phyloP scores from a whole-genome alignment of 2,113 vertebrate species.

The Engystomops pustulosus region DNA sequence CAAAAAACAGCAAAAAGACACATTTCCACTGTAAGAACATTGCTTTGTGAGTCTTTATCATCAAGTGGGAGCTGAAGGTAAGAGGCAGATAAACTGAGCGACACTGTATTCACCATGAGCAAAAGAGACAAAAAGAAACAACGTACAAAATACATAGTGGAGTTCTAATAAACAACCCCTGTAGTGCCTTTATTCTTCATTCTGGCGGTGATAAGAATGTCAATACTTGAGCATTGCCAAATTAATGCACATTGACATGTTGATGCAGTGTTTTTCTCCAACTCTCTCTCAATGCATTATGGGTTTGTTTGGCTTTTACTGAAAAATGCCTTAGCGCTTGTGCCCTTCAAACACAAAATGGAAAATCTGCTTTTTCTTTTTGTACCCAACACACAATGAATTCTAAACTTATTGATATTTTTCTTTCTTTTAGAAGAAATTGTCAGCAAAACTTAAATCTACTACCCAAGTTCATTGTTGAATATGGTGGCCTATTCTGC shows the following conservation, averaged over 20 bases:
- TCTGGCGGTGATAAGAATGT: constrained; percentile 52
- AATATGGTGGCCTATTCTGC: no score
- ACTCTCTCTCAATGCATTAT: constrained; percentile 41
- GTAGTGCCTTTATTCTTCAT: constrained; percentile 52
- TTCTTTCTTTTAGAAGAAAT: not conserved
- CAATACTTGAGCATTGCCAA: constrained; percentile 33
- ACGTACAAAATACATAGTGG: constrained; percentile 22
- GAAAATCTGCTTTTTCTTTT: constrained; percentile 15
- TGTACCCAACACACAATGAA: not conserved
- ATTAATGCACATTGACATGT: constrained; percentile 56
- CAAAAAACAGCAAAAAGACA: constrained; percentile 15
- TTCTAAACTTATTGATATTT: constrained; percentile 22
- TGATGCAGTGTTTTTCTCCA: constrained; percentile 47
- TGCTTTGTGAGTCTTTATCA: not conserved
- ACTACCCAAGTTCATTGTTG: no score
- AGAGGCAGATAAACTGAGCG: constrained; percentile 21
- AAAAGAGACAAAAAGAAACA: constrained; percentile 31
- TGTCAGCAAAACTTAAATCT: no score
- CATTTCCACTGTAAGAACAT: constrained; percentile 22
- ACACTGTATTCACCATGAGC: not conserved
- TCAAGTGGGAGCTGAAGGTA: constrained; percentile 21
- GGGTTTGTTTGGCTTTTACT: constrained; percentile 14
- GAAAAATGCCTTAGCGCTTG: constrained; percentile 26
- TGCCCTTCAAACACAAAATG: constrained; percentile 17
- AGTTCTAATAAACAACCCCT: constrained; percentile 41